phyloP scores from a whole-genome alignment of 2,888 invertebrate genomes.

The Sinohyriopsis cumingii region DNA sequence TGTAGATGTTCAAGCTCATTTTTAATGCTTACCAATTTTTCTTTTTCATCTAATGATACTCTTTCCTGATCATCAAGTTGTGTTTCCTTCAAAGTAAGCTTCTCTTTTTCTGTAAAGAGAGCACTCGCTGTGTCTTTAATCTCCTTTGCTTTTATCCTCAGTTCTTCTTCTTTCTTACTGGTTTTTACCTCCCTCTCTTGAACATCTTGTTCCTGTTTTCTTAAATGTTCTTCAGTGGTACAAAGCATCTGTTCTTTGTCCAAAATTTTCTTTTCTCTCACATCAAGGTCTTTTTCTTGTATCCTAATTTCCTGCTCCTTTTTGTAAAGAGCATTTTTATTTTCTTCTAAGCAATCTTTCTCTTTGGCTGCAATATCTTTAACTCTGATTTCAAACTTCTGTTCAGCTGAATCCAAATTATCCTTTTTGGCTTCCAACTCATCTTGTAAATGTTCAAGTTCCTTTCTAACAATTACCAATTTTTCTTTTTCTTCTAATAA shows the following conservation, averaged over 20 bases:
- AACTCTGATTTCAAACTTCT: not conserved
- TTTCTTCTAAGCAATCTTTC: slow-evolving; percentile 1
- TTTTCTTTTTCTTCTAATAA: not conserved
- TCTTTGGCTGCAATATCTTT: slow-evolving; percentile 1
- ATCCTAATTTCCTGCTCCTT: slow-evolving; percentile 2
- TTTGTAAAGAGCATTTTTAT: slow-evolving; percentile 1
- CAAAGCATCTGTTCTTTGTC: no score
- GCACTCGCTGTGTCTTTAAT: not conserved
- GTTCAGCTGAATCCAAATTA: slow-evolving; percentile 4
- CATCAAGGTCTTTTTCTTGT: slow-evolving; percentile 5
- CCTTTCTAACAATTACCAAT: slow-evolving; percentile 7
- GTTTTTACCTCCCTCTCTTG: no score
- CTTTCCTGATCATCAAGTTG: no score
- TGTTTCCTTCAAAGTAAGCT: no score
- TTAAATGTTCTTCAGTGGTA: no score
- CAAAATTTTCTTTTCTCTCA: no score
- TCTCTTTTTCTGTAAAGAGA: no score
- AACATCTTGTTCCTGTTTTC: no score
- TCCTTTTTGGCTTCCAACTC: slow-evolving; percentile 12
- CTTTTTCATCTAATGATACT: not conserved
- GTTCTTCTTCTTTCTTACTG: not conserved
- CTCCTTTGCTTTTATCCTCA: slow-evolving; percentile 1
- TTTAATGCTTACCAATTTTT: slow-evolving; percentile 2
- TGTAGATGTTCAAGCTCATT: slow-evolving; percentile 11
- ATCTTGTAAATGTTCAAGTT: slow-evolving; percentile 20